Evolutionary conservation across 2,113 vertebrate genomes (phyloP), one percentile per base, ranked within the genome.

Genomic region (Tiliqua scincoides): DNA sequence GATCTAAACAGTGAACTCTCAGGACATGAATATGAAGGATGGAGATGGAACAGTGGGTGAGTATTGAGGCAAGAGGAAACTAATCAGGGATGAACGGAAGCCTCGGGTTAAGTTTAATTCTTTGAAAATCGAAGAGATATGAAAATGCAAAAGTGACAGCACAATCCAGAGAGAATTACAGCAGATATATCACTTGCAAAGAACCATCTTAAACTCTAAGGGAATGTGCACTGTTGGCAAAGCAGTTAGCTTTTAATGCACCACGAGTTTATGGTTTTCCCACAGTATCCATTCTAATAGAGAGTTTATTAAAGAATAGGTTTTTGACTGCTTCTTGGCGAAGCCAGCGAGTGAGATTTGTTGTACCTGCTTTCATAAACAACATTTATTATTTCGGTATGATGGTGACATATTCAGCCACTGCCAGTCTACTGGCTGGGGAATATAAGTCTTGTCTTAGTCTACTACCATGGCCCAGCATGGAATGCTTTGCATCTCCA

Each of bases 381-480:
- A 90, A 3, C 30, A 57, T 91, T 91, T 90, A 27, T 75, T 90
- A 23, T 92, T 92, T 87, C 72, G 82, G 87, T 72, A 79, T 73
- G 73, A 61, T 54, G 88, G 35, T 87, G 85, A 83, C 78, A 74
- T 80, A 30, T 35, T 88, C 72, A 81, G 85, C 80, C 63, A 68
- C 61, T 86, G 40, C 62, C 85, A 93, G 63, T 67, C 79, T 74
- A n/a, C 62, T 76, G 82, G 72, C 0, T 12, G 30, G 68, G 40
- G 57, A 84, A 35, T 81, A 10, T 3, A n/a, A 74, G n/a, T 57
- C 79, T 77, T 88, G 9, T 73, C 86, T 86, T 74, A 57, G 48
- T 68, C 62, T 91, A 71, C 61, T 27, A 27, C 40, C 61, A 0
- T 32, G 82, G 57, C 43, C 78, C 30, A 27, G 67, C 74, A 85